Evolutionary conservation across 2,888 invertebrate species (phyloP), one percentile per base, ranked within the genome.

Genomic region (Orthosia gracilis): DNA sequence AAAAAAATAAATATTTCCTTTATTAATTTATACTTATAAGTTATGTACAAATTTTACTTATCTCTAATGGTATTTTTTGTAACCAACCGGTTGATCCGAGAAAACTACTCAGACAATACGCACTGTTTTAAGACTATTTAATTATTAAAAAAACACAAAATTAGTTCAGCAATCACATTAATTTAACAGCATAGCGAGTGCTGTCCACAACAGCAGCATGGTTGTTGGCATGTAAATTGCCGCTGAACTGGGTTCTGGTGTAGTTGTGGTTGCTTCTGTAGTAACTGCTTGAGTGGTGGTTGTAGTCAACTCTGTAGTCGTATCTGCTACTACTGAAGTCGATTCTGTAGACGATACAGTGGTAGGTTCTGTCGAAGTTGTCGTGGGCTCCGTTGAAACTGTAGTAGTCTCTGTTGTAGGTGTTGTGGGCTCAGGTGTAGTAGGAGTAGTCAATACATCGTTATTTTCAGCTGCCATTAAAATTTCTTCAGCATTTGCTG

Each of bases 151-250:
- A 40, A 40, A 40, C 40, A 40, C 21, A 50, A 52, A 26, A 15
- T 17, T 21, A 15, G n/a, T 54, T 47, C 13, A 45, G 45, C n/a
- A 47, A 49, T 12, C 1, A 63, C 13, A 52, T 84, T 89, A 94
- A 78, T 89, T 91, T 26, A 93, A 64, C 68, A 94, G 77, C 61
- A 94, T 63, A 50, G 92, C 87, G 0, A 94, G 15, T 1, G 91
- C 81, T 17, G 93, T 83, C 7, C 89, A 78, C 3, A 94, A 21
- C 5, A 96, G 26, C 3, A 95, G 45, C 58, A 92, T 80, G 0
- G 84, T 75, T 0, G 94, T 90, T 0, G 95, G 95, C 0, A 93
- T 15, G 0, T 88, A 58, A 0, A 85, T 57, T 0, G 82, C 61
- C 0, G 94, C 94, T 0, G 95, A 91, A 0, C 49, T 76, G 11